Conservation (phyloP, 2,113 vertebrate genomes). For the Catagonus wagneri region DNA sequence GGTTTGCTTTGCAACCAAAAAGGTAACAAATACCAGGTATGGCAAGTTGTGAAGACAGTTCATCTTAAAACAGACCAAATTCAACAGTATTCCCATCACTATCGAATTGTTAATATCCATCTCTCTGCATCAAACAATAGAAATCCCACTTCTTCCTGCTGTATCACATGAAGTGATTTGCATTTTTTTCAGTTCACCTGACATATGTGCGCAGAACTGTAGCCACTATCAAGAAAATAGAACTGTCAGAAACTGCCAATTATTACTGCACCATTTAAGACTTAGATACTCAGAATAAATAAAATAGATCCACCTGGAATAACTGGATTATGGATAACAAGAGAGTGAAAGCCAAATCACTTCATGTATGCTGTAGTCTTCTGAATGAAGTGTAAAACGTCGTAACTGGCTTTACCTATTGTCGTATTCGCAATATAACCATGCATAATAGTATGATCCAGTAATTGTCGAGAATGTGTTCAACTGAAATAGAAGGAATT, state of each 20-base stretch:
- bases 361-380: neutral
- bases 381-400: slow-evolving; percentile 14
- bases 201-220: slow-evolving; percentile 47
- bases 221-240: slow-evolving; percentile 39
- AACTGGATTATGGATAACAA: slow-evolving; percentile 68
- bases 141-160: neutral
- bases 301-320: slow-evolving; percentile 58
- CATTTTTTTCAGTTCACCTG: slow-evolving; percentile 49
- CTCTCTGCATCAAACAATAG: slow-evolving; percentile 45
- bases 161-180: slow-evolving; percentile 34
- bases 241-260: slow-evolving; percentile 80
- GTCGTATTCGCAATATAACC: neutral
- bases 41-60: slow-evolving; percentile 10
- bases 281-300: slow-evolving; percentile 51
- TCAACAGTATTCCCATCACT: neutral
- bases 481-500: slow-evolving; percentile 42
- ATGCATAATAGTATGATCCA: slow-evolving; percentile 53
- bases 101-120: slow-evolving; percentile 5
- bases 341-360: slow-evolving; percentile 48
- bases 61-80: slow-evolving; percentile 55
- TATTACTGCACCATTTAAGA: slow-evolving; percentile 53
- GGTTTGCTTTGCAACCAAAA: neutral
- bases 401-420: neutral
- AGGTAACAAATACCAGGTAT: neutral
- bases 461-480: slow-evolving; percentile 67